Evolutionary conservation across 2,113 vertebrate species (phyloP).

Genomic region (Larimichthys crocea): DNA sequence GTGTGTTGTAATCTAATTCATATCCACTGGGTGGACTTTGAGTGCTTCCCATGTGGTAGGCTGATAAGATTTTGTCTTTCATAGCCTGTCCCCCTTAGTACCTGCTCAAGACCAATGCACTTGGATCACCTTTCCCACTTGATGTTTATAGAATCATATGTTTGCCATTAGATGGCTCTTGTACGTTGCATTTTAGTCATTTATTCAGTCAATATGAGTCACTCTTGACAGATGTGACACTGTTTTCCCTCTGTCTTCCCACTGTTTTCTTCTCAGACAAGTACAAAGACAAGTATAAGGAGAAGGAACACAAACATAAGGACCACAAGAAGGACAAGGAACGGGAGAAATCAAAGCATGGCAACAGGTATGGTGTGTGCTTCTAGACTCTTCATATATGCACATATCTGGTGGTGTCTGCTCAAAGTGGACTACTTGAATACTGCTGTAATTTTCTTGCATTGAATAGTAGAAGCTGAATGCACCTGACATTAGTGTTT

Average conservation of each 20-base stretch:
- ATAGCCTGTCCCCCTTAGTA: not conserved
- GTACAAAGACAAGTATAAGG: slow-evolving; percentile 98
- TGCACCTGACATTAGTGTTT: not conserved
- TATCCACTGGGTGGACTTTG: too few species aligned
- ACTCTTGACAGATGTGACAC: not conserved
- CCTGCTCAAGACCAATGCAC: not conserved
- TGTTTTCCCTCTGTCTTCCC: too few species aligned
- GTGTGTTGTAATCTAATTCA: not conserved
- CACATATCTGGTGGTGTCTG: slow-evolving; percentile 1
- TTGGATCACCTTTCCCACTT: not conserved
- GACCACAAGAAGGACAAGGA: slow-evolving; percentile 99
- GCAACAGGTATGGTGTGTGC: slow-evolving; percentile 89
- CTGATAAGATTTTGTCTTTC: not conserved
- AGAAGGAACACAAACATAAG: slow-evolving; percentile 98
- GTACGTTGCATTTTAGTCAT: too few species aligned
- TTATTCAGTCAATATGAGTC: not conserved
- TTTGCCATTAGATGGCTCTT: not conserved
- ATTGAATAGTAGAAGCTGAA: not conserved
- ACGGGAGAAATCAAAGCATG: slow-evolving; percentile 94
- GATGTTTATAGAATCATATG: not conserved
- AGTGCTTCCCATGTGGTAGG: not conserved
- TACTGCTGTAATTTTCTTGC: not conserved
- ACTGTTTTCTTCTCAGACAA: slow-evolving; percentile 87
- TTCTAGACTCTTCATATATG: slow-evolving; percentile 6
- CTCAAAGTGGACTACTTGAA: not conserved